These are phyloP conservation scores for Phainopepla nitens DNA, from an alignment of 2,113 vertebrate species.

Conservation along the genomic window DNA sequence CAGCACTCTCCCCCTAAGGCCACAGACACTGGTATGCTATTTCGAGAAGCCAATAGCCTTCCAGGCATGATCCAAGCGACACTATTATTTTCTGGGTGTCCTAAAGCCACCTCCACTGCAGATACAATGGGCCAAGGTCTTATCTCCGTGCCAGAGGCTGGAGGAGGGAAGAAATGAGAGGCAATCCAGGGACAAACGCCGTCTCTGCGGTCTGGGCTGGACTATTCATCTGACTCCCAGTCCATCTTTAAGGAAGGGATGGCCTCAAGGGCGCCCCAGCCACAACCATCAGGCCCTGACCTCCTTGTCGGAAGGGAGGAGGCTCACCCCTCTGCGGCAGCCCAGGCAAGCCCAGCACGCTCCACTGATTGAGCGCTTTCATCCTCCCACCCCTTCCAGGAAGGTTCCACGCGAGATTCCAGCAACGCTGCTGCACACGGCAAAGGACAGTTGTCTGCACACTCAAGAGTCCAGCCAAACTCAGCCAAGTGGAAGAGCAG, in stretches of 20 bases:
- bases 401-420: not conserved
- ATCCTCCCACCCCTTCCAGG: constrained; percentile 36
- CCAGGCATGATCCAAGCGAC: not conserved
- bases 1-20: not conserved
- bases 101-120: not conserved
- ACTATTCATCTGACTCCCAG: not conserved
- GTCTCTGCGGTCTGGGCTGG: not conserved
- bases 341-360: not conserved
- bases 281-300: not conserved
- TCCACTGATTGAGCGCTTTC: not conserved
- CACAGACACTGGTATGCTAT: not conserved
- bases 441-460: not conserved
- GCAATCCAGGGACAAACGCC: rapidly evolving
- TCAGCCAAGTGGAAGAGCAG: not conserved
- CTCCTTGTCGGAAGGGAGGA: not conserved
- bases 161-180: not conserved
- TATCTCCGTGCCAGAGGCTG: not conserved
- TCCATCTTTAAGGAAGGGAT: not conserved
- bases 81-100: not conserved
- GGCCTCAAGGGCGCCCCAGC: not conserved
- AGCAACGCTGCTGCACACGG: not conserved
- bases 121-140: not conserved
- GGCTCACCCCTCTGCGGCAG: not conserved
- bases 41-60: not conserved
- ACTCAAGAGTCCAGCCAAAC: not conserved